Base-by-base conservation (phyloP, 2,113 vertebrate genomes). In the Phrynocephalus versicolor region DNA sequence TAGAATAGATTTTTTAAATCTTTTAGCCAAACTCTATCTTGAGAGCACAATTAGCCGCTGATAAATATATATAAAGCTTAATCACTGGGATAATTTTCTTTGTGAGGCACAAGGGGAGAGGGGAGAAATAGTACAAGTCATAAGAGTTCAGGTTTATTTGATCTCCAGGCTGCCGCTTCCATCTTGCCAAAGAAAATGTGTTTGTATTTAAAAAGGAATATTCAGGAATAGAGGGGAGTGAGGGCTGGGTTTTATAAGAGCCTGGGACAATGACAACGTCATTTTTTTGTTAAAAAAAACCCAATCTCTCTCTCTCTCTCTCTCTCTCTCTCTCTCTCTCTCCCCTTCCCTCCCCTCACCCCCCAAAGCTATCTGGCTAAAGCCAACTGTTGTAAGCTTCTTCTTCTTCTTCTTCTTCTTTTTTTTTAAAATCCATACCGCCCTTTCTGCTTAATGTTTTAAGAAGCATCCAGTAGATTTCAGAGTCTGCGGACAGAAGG, bases 11-110 rank as follows among this genome's bases (percentile, higher is more conserved):
- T 88, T 90, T n/a, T 55, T 84, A 79, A 85, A 75, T 84, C 85
- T 89, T 88, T 83, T 83, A 85, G 74, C 79, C 75, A 87, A 89
- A 86, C 57, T 41, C 12, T 85, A 92, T 81, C 39, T 77, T 87
- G 84, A 90, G 93, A 86, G 74, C 19, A 3, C 72, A 81, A 89
- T 89, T 92, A 88, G 72, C 82, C 90, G 81, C 72, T 93, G 86
- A 84, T 88, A 90, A 92, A 91, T 86, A 94, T 84, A 89, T 81
- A 92, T 83, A 37, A 85, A 87, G 30, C 67, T 90, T 88, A 87
- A 91, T 93, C 58, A 39, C 33, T 67, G 71, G 81, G 82, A 87
- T 86, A 87, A 73, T 75, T 88, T 91, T 74, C 57, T 85, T 85
- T 58, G n/a, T 76, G 85, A 89, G 83, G 79, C 27, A 84, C 2